phyloP scores from a whole-genome alignment of 2,113 vertebrate species.

The Conger conger region DNA sequence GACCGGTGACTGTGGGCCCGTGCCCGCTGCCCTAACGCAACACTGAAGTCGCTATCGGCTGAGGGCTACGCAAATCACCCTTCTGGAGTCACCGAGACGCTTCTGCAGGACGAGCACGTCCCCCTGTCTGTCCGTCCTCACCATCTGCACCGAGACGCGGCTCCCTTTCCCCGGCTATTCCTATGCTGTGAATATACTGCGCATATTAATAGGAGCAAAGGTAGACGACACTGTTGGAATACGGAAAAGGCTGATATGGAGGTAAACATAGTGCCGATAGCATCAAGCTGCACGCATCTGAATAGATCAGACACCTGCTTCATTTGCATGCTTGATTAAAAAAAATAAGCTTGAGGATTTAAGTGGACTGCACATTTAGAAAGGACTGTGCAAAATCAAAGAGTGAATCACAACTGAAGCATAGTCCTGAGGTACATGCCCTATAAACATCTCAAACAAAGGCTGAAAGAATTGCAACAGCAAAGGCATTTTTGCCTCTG shows the following conservation, averaged over 20 bases:
- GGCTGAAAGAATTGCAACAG: slow-evolving; percentile 10
- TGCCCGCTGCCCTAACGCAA: background rate
- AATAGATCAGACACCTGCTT: background rate
- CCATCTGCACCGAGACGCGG: slow-evolving; percentile 32
- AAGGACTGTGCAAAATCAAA: background rate
- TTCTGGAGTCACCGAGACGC: slow-evolving; percentile 22
- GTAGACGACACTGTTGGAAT: background rate
- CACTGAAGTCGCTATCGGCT: background rate
- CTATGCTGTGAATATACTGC: slow-evolving; percentile 19
- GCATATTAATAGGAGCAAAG: slow-evolving; percentile 3
- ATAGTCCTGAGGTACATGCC: background rate
- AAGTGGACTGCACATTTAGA: background rate
- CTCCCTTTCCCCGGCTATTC: slow-evolving; percentile 28
- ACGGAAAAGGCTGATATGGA: background rate
- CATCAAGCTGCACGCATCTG: background rate
- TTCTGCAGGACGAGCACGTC: background rate
- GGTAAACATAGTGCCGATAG: background rate
- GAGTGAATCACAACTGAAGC: background rate
- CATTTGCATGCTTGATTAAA: background rate
- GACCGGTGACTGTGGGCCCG: background rate
- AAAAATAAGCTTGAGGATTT: background rate
- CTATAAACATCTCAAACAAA: background rate
- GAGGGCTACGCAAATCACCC: slow-evolving; percentile 24
- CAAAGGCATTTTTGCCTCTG: background rate
- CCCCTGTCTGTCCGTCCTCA: background rate